Base-by-base conservation (phyloP, 2,888 invertebrate genomes). In the Zootermopsis nevadensis region DNA sequence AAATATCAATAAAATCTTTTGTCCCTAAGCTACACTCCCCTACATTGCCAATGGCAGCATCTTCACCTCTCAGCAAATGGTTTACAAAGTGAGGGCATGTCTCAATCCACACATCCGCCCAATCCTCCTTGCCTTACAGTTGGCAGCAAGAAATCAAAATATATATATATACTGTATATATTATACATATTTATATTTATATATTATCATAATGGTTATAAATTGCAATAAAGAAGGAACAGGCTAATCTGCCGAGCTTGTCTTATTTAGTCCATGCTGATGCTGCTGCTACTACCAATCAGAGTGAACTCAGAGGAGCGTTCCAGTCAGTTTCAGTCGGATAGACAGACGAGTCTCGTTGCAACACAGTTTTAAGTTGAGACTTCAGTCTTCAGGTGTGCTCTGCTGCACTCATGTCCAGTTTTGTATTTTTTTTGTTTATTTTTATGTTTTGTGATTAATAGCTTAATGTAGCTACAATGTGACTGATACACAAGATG, bases 191-290 rank as follows among this genome's bases (percentile, higher is more conserved):
- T 80, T 80, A 82, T 83, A 76, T 83, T 81, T 81, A 83, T 83
- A 83, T 83, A 83, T 80, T 76, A 77, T 79, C 53, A 33, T 81
- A 81, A 79, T 81, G 81, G 60, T 69, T 82, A 84, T 80, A 82
- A 84, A 84, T 74, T 55, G 82, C 84, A 84, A 82, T 77, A 82
- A 83, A 76, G 84, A 84, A 84, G 84, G 84, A 84, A 84, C 84
- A 82, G 82, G 79, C 82, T 84, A 84, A 55, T 55, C 55, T 77
- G 77, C 77, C 55, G 77, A 77, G 77, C 53, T 77, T 69, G 30
- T 22, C 55, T 60, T 80, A 24, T 35, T 82, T 72, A 84, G 60
- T 74, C 80, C 77, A 66, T 80, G 48, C 60, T 83, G 48, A 72
- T 76, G 80, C 69, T 83, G 67, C 69, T 81, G 76, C 72, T 77